Percentiles rank a stretch among this genome's conserved stretches.
These are phyloP conservation scores for Pungitius pungitius DNA, from an alignment of 2,113 vertebrate species.

Conservation along the genomic window DNA sequence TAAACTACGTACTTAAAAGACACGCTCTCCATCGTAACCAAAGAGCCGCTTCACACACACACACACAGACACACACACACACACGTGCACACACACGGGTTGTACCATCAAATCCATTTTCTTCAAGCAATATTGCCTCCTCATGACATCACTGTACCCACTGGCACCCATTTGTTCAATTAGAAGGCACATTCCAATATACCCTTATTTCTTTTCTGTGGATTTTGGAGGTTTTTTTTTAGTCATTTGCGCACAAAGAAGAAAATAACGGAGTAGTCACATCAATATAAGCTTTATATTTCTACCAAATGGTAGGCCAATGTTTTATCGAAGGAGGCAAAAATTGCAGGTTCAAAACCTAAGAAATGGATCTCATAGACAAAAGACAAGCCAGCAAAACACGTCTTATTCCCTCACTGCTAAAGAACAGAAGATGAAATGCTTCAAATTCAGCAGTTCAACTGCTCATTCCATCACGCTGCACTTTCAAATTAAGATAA, in stretches of 20 bases:
- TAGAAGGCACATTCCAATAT: conserved; percentile 72
- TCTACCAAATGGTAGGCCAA: conserved; percentile 38
- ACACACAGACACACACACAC: background rate
- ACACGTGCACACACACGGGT: conserved; percentile 32
- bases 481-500: conserved; percentile 57
- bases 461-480: conserved; percentile 69
- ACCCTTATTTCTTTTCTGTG: conserved; percentile 24
- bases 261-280: conserved; percentile 16
- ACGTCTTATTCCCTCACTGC: conserved; percentile 58
- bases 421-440: conserved; percentile 58
- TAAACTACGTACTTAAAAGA: conserved; percentile 51
- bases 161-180: conserved; percentile 34
- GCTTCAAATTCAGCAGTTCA: conserved; percentile 69
- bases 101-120: conserved; percentile 51
- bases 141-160: conserved; percentile 24
- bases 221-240: conserved; percentile 30
- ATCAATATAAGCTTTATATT: conserved; percentile 40
- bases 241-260: conserved; percentile 27
- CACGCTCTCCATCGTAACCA: conserved; percentile 39
- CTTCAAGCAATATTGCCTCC: conserved; percentile 46
- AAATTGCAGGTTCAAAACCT: conserved; percentile 43
- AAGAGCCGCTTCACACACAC: conserved; percentile 49
- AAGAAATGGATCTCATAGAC: conserved; percentile 44
- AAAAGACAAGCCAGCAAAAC: conserved; percentile 62
- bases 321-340: conserved; percentile 48